Conservation (phyloP, 2,113 vertebrate species). For the Cheilinus undulatus region DNA sequence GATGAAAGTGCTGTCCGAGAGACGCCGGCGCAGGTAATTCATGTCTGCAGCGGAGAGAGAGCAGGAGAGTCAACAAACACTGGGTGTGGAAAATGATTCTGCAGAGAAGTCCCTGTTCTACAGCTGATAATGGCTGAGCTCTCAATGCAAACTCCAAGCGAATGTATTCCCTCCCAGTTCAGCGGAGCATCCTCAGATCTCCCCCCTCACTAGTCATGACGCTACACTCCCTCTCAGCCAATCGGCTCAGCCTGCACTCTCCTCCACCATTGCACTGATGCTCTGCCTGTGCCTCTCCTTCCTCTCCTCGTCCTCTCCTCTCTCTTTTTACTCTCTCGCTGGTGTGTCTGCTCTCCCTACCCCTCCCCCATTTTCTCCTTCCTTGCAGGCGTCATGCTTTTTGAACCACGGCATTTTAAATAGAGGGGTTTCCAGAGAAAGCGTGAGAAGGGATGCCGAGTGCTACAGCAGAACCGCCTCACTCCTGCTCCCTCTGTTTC, state of each 20-base stretch:
- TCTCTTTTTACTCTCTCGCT: conserved; percentile 64
- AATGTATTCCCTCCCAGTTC: conserved; percentile 75
- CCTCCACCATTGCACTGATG: conserved; percentile 73
- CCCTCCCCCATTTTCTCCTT: conserved; percentile 83
- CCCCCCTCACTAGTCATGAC: conserved; percentile 75
- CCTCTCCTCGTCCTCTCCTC: conserved; percentile 47
- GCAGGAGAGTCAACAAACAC: conserved; percentile 27
- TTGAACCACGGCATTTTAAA: conserved; percentile 62
- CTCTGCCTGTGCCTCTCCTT: conserved; percentile 60
- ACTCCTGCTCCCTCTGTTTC: conserved; percentile 6
- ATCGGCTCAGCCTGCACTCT: conserved; percentile 66
- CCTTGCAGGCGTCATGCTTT: conserved; percentile 67
- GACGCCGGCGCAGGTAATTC: conserved; percentile 95
- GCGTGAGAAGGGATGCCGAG: conserved; percentile 38
- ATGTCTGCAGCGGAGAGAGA: conserved; percentile 83
- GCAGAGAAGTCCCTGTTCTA: conserved; percentile 59
- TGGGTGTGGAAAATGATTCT: conserved; percentile 50
- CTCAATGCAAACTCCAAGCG: conserved; percentile 66
- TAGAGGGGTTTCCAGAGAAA: conserved; percentile 68
- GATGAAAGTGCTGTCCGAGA: conserved; percentile 97
- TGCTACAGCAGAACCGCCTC: conserved; percentile 8
- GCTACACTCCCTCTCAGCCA: conserved; percentile 69
- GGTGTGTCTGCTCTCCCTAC: conserved; percentile 59
- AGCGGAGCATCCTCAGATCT: conserved; percentile 65
- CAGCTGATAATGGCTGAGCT: conserved; percentile 68